A percentile compares a stretch with the other conserved stretches of the same genome.
phyloP scores from a whole-genome alignment of 2,113 vertebrate species.

The Gobius niger region DNA sequence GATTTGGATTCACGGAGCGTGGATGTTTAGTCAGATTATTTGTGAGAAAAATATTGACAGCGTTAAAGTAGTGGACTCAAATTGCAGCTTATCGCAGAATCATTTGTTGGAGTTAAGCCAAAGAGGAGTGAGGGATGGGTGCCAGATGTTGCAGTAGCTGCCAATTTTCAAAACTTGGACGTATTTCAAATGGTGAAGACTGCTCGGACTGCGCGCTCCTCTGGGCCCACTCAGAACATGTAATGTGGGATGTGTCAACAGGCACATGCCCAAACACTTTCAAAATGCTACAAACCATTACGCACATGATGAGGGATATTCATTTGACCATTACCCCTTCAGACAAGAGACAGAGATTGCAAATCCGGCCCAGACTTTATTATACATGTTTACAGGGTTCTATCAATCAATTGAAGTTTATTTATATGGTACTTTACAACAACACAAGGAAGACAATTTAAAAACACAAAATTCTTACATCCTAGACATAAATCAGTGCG shows the following conservation, averaged over 20 bases:
- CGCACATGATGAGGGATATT: background rate
- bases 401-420: no score
- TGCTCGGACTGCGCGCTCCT: background rate
- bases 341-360: no score
- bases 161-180: background rate
- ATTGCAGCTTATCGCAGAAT: background rate
- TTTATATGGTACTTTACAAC: no score
- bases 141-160: background rate
- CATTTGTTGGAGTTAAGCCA: background rate
- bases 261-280: background rate
- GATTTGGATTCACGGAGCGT: background rate
- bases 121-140: background rate
- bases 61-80: background rate
- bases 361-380: no score
- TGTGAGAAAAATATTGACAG: slow-evolving; percentile 4
- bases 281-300: background rate
- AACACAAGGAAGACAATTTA: no score
- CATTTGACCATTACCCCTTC: no score
- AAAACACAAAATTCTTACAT: no score
- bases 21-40: background rate
- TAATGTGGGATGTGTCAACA: slow-evolving; percentile 1
- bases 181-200: background rate
- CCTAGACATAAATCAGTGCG: no score
- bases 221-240: background rate
- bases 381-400: no score